Evolutionary conservation across 2,888 invertebrate genomes (phyloP), one percentile per base, ranked within the genome.

Genomic region (Drosophila lacicola): DNA sequence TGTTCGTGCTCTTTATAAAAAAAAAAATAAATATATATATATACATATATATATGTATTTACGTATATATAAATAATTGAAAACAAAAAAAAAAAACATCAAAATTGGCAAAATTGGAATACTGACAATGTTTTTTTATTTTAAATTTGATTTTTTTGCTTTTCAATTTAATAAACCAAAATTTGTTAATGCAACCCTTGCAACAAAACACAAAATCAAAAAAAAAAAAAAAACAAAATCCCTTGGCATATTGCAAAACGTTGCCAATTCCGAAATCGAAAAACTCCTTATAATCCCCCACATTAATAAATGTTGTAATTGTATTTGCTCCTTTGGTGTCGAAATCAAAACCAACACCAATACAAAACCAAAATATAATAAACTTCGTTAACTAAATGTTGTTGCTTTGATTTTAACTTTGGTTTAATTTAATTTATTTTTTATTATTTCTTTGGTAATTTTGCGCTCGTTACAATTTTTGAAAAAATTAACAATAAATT

Each of bases 61-160:
- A 46, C 61, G 63, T 70, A 69, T 74, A 80, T 82, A 75, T 73
- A 78, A 80, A 74, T 70, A 83, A 86, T 85, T 85, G 75, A 82
- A 88, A 83, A 69, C 58, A 44, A 72, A 79, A 57, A 17, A 17
- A 77, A 80, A 77, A 82, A 65, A 81, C 70, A 89, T 88, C 85
- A 88, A 86, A 89, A 89, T 86, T 86, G 86, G 86, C 89, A 84
- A 89, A 89, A 86, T 88, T 89, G 86, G 86, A 85, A 84, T 75
- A 83, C 83, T 83, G 80, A 88, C 84, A 84, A 72, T 84, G 54
- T 65, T 74, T 77, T 70, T 45, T 69, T 45, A 4, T 56, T 74
- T 61, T 41, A 71, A 65, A 58, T 61, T 61, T 58, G 42, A 60
- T 65, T 74, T 65, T 57, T 56, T 62, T 74, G 65, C 65, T 78